phyloP scores from a whole-genome alignment of 2,797 vertebrate species.

The Xerus rutilus region DNA sequence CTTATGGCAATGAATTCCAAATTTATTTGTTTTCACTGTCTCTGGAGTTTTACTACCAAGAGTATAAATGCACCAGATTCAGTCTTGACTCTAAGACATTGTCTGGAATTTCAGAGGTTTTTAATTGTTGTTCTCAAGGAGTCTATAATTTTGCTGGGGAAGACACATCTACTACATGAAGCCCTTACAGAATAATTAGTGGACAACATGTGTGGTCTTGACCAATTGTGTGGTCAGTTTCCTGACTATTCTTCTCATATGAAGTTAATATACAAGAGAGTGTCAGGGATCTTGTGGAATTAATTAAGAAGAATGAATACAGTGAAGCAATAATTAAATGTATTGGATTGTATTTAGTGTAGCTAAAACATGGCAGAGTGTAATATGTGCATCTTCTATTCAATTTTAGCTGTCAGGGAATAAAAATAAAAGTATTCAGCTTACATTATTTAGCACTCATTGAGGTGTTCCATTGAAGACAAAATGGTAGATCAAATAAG shows the following conservation, averaged over 20 bases:
- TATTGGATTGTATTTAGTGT: neutral
- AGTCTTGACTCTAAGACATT: neutral
- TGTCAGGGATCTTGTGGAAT: slow-evolving; percentile 51
- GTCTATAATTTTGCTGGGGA: slow-evolving; percentile 15
- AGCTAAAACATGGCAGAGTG: neutral
- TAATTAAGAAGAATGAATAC: slow-evolving; percentile 64
- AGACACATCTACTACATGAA: slow-evolving; percentile 19
- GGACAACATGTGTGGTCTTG: slow-evolving; percentile 66
- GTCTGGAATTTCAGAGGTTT: neutral
- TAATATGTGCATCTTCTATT: neutral
- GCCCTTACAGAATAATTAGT: slow-evolving; percentile 55
- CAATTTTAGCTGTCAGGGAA: neutral
- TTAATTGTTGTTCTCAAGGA: slow-evolving; percentile 1
- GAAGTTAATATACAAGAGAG: slow-evolving; percentile 29
- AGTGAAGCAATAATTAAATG: slow-evolving; percentile 41
- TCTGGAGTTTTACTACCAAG: neutral
- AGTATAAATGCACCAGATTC: neutral
- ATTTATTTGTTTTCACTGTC: neutral
- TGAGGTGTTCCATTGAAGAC: neutral
- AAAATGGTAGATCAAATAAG: neutral
- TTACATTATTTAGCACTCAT: neutral
- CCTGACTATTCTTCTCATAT: slow-evolving; percentile 38
- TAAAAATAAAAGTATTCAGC: neutral
- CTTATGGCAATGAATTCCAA: neutral
- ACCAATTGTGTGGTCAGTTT: slow-evolving; percentile 50